These are phyloP conservation scores for Patella depressa DNA, from an alignment of 2,888 invertebrate species.

Conservation along the genomic window DNA sequence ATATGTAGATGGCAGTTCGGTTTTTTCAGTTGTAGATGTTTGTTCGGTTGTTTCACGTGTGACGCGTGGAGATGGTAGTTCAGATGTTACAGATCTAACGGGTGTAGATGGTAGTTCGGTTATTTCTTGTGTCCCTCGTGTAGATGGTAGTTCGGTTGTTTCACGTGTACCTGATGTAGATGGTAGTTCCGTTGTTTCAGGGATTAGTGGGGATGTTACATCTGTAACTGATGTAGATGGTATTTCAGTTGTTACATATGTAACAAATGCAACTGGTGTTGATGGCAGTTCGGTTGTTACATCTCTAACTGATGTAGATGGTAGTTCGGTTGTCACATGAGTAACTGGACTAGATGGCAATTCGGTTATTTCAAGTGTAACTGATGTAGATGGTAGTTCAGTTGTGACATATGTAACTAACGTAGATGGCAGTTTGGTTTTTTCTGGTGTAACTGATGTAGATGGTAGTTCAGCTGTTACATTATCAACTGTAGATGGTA, in stretches of 20 bases:
- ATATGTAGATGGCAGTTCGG: no score
- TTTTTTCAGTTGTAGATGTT: no score
- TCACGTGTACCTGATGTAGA: no score
- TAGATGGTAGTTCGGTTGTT: no score
- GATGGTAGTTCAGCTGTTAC: no score
- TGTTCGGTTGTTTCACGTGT: not conserved
- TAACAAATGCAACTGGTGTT: not conserved
- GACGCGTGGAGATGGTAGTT: not conserved
- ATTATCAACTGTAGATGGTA: no score
- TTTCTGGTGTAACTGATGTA: not conserved
- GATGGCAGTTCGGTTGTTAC: no score
- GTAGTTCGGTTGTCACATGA: no score
- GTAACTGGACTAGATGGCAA: no score
- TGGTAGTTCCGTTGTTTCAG: not conserved
- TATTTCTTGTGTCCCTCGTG: not conserved
- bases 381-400: not conserved
- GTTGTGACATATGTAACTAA: not conserved
- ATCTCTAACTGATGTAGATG: no score
- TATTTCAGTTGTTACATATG: not conserved
- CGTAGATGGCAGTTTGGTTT: not conserved
- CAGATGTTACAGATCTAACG: not conserved
- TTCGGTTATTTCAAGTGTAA: no score
- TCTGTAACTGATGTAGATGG: not conserved
- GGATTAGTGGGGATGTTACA: no score
- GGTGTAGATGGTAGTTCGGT: not conserved